Evolutionary conservation across 2,797 vertebrate genomes (phyloP), one percentile per base, ranked within the genome.

Genomic region (Lacerta agilis): DNA sequence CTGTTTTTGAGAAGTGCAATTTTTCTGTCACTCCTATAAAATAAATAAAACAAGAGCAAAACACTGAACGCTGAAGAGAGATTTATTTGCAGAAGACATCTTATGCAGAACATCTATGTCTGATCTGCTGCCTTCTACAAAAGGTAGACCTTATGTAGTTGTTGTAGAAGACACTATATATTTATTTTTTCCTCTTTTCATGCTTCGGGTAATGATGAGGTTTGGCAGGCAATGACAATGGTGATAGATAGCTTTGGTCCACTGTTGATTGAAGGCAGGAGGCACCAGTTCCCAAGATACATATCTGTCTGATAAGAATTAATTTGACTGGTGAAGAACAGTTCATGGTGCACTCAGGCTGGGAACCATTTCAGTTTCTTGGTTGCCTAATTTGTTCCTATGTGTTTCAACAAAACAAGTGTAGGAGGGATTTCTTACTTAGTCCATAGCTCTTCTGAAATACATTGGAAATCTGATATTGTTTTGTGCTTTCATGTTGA

Each of bases 41-140:
- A 72, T 64, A 87, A 64, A 79, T 64, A 87, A 67, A 90, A 64
- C 55, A 83, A 73, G 61, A 55, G 43, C 15, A 80, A 61, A 81
- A 83, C 9, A 55, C 45, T 55, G n/a, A 3, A 38, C 29, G 41
- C 58, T 55, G 61, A 77, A 55, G 6, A 64, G 23, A 67, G 15
- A 15, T 5, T 76, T 82, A n/a, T 66, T 82, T 66, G 17, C 8
- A 18, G 23, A 66, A 66, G 11, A 36, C 5, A 66, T 41, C 41
- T 45, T 36, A 79, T 25, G 10, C n/a, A 67, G 76, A 20, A 67
- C 9, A 11, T 15, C 17, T 3, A 27, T 49, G 18, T 8, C 8
- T 23, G 61, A 67, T 45, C 7, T 67, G 27, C 2, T 66, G 38
- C 61, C 58, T 78, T n/a, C 58, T 78, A 25, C 23, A 61, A 76